Percentiles rank a stretch among this genome's conserved stretches.
Evolutionary conservation across 2,113 vertebrate species (phyloP).

Genomic region (Chloropsis hardwickii): DNA sequence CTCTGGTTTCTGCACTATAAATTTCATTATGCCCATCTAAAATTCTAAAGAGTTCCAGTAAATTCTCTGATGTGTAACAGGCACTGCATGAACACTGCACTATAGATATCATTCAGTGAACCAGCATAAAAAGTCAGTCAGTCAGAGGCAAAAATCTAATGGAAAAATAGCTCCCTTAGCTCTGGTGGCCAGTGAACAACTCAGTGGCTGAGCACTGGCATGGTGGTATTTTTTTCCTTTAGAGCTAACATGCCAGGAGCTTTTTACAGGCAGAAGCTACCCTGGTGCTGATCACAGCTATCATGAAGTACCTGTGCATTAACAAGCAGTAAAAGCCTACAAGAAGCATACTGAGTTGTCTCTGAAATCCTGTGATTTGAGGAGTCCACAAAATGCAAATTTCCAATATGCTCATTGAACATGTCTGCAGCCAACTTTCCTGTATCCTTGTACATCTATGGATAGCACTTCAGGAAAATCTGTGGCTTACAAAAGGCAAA

Average conservation of each 20-base stretch:
- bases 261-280: background rate
- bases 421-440: background rate
- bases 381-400: background rate
- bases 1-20: background rate
- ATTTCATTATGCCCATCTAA: background rate
- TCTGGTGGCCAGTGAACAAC: background rate
- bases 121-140: background rate
- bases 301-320: background rate
- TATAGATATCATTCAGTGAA: background rate
- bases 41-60: background rate
- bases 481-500: conserved; percentile 38
- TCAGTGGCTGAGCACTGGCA: background rate
- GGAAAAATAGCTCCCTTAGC: background rate
- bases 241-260: background rate
- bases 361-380: background rate
- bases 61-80: background rate
- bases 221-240: background rate
- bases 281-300: background rate
- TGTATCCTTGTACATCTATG: background rate
- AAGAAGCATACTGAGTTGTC: background rate
- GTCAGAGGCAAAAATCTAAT: background rate
- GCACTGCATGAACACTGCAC: background rate
- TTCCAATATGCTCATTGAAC: background rate
- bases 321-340: background rate
- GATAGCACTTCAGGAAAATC: conserved; percentile 14